A percentile compares a stretch with the other conserved stretches of the same genome.
Conservation (phyloP, 2,113 vertebrate species). For the Corvus hawaiiensis region DNA sequence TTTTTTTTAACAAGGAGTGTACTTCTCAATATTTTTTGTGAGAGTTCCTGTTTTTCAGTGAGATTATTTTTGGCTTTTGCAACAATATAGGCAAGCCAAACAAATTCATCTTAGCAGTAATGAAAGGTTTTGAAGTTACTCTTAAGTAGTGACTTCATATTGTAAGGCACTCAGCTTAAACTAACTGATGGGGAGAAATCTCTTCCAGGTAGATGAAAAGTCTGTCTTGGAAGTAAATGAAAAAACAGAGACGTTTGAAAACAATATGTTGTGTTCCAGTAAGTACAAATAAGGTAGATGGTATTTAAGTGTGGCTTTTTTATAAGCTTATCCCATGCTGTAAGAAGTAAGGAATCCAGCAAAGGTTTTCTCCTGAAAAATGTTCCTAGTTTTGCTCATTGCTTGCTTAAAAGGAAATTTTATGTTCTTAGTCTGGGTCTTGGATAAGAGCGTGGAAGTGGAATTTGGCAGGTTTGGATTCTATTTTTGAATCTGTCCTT, state of each 20-base stretch:
- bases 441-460: not conserved
- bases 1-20: not conserved
- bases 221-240: not conserved
- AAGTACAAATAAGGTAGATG: slow-evolving; percentile 33
- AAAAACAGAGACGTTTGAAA: not conserved
- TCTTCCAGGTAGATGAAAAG: not conserved
- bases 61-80: slow-evolving; percentile 3
- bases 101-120: not conserved
- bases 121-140: not conserved
- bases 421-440: not conserved
- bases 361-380: slow-evolving; percentile 10
- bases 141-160: not conserved
- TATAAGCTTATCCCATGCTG: slow-evolving; percentile 6
- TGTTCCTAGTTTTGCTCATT: not conserved
- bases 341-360: slow-evolving; percentile 37
- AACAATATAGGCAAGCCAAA: not conserved
- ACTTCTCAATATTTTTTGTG: not conserved
- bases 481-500: slow-evolving; percentile 28
- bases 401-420: slow-evolving; percentile 44
- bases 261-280: not conserved
- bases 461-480: slow-evolving; percentile 13
- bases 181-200: not conserved
- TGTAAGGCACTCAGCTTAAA: not conserved
- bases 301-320: not conserved
- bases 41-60: not conserved